A percentile compares a stretch with the other conserved stretches of the same genome.
Conservation (phyloP, 1,140 invertebrate species). For the Aphaenogaster floridana region DNA sequence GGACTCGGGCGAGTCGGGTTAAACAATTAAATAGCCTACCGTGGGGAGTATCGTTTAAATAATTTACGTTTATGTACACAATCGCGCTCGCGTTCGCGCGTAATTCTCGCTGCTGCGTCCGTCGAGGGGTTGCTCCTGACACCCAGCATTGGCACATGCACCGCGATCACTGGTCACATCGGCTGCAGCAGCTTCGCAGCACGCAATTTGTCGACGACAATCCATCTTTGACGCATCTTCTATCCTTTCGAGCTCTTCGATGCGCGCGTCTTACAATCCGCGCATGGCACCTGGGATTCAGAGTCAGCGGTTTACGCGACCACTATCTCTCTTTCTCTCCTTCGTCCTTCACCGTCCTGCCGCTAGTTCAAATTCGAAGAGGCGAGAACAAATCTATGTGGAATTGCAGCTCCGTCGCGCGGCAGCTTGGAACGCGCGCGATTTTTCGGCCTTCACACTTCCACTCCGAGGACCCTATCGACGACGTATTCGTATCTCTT, state of each 20-base stretch:
- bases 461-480: conserved; percentile 90
- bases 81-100: conserved; percentile 24
- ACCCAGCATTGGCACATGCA: conserved; percentile 29
- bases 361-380: not conserved
- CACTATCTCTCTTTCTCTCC: conserved; percentile 1
- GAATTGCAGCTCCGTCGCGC: not conserved
- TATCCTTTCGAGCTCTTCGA: not conserved
- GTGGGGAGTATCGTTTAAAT: conserved; percentile 78
- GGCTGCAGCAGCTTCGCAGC: not conserved
- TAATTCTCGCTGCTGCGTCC: conserved; percentile 49
- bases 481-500: conserved; percentile 90
- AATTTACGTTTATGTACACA: conserved; percentile 78
- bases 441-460: conserved; percentile 83
- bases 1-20: conserved; percentile 54
- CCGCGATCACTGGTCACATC: conserved; percentile 26
- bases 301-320: conserved; percentile 28
- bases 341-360: not conserved
- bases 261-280: not conserved
- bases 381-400: not conserved
- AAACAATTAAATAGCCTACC: conserved; percentile 79
- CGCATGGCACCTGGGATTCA: conserved; percentile 69
- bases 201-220: not conserved
- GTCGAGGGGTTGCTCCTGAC: not conserved
- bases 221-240: not conserved
- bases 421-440: not conserved